Base-by-base conservation (phyloP, 2,888 invertebrate species). In the Eilema griseolum region DNA sequence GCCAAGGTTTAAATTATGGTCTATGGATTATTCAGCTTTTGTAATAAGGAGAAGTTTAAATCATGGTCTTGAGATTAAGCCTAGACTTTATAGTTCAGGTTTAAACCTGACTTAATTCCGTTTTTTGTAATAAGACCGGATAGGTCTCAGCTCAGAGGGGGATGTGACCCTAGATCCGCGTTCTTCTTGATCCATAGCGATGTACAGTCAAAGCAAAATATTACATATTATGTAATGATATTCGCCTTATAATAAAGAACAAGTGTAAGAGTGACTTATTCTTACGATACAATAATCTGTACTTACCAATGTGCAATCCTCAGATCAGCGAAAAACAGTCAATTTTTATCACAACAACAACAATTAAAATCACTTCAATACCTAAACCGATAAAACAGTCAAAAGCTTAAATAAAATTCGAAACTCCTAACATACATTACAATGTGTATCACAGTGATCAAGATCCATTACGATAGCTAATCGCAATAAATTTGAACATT, bases 401-500 rank as follows among this genome's bases (percentile, higher is more conserved):
- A 16, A 33, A 12, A 67, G 41, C 26, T 31, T 10, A 16, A 24
- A 23, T 14, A 41, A 46, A 26, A 33, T 16, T 63, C 33, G 37
- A 31, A 65, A 65, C 60, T 56, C 57, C 28, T 64, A 61, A 24
- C 61, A 67, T 52, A 28, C 26, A 31, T 56, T 31, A 61, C 61
- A 52, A 31, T 52, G 61, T 24, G 24, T 24, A 31, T 26, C 60
- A 66, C 61, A 70, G 64, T 24, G 64, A 61, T 56, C 60, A 56
- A 41, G 14, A 70, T 62, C 57, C 23, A 66, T 70, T 70, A 67
- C 66, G 31, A 66, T 69, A 26, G 23, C 28, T 56, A 61, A 64
- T 61, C 63, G 57, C 37, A 64, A 64, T 41, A 46, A 63, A 70
- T 66, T 62, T 62, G 37, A 52, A 76, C 77, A 76, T 79, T 82